phyloP scores from a whole-genome alignment of 1,140 invertebrate genomes.

The Bombyx mandarina region DNA sequence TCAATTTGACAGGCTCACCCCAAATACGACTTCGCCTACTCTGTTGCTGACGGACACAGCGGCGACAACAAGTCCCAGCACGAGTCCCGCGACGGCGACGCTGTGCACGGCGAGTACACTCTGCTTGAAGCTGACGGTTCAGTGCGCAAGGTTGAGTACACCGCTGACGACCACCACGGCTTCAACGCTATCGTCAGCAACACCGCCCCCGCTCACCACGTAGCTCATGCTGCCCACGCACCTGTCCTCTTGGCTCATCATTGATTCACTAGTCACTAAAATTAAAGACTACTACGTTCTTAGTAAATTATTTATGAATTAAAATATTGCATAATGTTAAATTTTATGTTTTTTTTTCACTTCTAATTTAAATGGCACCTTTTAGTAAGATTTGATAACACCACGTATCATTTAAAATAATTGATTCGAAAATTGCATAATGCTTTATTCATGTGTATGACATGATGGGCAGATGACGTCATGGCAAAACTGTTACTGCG shows the following conservation, averaged over 20 bases:
- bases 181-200: constrained; percentile 77
- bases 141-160: constrained; percentile 23
- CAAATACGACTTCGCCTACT: constrained; percentile 26
- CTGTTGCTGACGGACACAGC: constrained; percentile 26
- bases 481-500: background rate
- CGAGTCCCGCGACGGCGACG: no score
- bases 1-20: constrained; percentile 19
- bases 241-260: constrained; percentile 34
- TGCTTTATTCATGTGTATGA: no score
- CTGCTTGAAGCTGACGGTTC: constrained; percentile 26
- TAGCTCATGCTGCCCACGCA: constrained; percentile 51
- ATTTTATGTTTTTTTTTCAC: background rate
- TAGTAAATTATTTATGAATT: constrained; percentile 6
- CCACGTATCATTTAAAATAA: no score
- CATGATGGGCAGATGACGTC: no score
- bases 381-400: no score
- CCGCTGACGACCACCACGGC: constrained; percentile 24
- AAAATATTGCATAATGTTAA: constrained; percentile 4
- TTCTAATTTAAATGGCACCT: background rate
- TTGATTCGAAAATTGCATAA: no score
- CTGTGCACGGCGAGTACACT: constrained; percentile 24
- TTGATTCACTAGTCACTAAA: constrained; percentile 1
- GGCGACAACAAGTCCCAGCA: constrained; percentile 14
- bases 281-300: background rate
- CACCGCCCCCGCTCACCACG: constrained; percentile 67